Percentiles rank a stretch among this genome's conserved stretches.
Conservation (phyloP, 2,797 vertebrate genomes). For the Balearica regulorum region DNA sequence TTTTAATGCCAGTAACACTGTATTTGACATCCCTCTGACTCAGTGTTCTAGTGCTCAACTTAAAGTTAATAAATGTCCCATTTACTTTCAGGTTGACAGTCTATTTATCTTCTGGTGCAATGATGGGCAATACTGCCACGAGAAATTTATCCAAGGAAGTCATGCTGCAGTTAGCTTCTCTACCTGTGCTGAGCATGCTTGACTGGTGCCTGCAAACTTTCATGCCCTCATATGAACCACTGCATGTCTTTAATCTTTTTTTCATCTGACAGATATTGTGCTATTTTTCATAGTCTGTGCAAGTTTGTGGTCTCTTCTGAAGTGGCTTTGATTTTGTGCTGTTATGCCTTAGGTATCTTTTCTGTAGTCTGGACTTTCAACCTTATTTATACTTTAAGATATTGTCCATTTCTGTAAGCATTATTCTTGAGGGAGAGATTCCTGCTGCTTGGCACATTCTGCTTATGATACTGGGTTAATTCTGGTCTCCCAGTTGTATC, state of each 20-base stretch:
- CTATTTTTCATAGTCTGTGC: neutral
- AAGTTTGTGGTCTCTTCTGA: neutral
- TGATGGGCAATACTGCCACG: neutral
- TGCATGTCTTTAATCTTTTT: constrained; percentile 13
- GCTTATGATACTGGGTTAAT: neutral
- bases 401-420: neutral
- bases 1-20: neutral
- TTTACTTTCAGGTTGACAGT: constrained; percentile 47
- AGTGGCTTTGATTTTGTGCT: constrained; percentile 32
- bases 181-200: neutral
- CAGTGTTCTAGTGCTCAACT: neutral
- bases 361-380: neutral
- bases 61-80: constrained; percentile 51
- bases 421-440: neutral
- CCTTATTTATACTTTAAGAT: constrained; percentile 8
- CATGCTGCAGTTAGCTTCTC: neutral
- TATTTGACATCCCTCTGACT: neutral
- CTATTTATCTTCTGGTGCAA: constrained; percentile 39
- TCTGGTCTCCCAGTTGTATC: neutral
- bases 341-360: neutral
- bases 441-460: neutral
- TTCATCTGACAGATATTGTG: neutral
- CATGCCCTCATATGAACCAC: neutral
- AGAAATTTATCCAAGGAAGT: neutral
- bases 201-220: constrained; percentile 11